phyloP scores from a whole-genome alignment of 2,888 invertebrate genomes.

The Himalopsyche anomala region DNA sequence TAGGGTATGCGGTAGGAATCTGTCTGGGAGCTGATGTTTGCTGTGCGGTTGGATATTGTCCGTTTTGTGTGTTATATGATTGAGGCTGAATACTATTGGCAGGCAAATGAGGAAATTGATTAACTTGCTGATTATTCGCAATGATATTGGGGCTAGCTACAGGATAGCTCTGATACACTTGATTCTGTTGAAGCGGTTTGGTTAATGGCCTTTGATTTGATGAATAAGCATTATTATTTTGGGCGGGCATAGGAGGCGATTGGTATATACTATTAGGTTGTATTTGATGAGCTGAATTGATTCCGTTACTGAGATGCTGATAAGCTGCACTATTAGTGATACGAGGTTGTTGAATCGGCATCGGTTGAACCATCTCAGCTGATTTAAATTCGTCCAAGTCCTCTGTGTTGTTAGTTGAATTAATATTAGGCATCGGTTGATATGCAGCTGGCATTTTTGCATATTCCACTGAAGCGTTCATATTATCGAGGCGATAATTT shows the following conservation, averaged over 20 bases:
- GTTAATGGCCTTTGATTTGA: conserved; percentile 51
- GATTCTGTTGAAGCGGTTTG: conserved; percentile 49
- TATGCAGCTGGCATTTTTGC: conserved; percentile 69
- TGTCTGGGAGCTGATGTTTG: conserved; percentile 69
- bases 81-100: conserved; percentile 70
- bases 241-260: conserved; percentile 55
- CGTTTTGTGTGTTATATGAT: conserved; percentile 45
- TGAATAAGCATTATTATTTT: conserved; percentile 37
- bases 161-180: conserved; percentile 49
- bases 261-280: conserved; percentile 52
- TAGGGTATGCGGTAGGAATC: conserved; percentile 72
- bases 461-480: conserved; percentile 71
- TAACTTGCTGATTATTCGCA: conserved; percentile 60
- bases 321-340: conserved; percentile 59
- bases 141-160: conserved; percentile 45
- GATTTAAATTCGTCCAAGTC: conserved; percentile 35
- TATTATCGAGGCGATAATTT: conserved; percentile 69
- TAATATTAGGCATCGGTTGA: conserved; percentile 60
- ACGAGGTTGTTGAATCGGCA: conserved; percentile 58
- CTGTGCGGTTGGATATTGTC: conserved; percentile 49
- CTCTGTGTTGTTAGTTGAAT: conserved; percentile 48
- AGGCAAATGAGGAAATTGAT: conserved; percentile 67
- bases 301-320: conserved; percentile 60
- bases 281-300: conserved; percentile 48
- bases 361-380: conserved; percentile 48